phyloP scores from a whole-genome alignment of 1,140 invertebrate species.

The Marisa cornuarietis region DNA sequence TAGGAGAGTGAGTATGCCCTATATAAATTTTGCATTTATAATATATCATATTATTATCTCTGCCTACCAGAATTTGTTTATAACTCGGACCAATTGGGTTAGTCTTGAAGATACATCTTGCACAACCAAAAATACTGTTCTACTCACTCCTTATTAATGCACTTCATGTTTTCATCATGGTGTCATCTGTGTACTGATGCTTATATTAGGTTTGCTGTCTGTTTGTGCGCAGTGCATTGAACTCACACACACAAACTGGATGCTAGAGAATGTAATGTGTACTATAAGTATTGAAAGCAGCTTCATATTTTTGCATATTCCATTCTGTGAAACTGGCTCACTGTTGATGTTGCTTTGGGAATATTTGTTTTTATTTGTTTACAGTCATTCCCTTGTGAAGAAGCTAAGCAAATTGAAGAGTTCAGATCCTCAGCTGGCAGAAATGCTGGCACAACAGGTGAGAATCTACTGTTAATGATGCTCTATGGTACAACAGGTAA shows the following conservation, averaged over 20 bases:
- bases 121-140: too few species aligned
- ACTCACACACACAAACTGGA: neutral
- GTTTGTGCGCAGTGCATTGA: neutral
- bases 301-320: neutral
- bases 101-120: too few species aligned
- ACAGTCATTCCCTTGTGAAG: conserved; percentile 89
- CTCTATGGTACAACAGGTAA: conserved; percentile 88
- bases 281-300: neutral
- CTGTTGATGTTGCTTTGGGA: neutral
- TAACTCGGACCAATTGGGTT: too few species aligned
- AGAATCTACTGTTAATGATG: too few species aligned
- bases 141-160: too few species aligned
- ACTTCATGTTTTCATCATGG: too few species aligned
- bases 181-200: neutral
- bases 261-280: neutral
- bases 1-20: too few species aligned
- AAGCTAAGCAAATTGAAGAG: conserved; percentile 82
- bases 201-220: neutral
- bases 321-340: neutral
- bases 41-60: too few species aligned
- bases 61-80: too few species aligned
- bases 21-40: too few species aligned
- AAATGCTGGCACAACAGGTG: conserved; percentile 87
- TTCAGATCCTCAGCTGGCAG: conserved; percentile 81
- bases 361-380: conserved; percentile 30